phyloP scores from a whole-genome alignment of 2,888 invertebrate genomes.

The Apotomis turbidana region DNA sequence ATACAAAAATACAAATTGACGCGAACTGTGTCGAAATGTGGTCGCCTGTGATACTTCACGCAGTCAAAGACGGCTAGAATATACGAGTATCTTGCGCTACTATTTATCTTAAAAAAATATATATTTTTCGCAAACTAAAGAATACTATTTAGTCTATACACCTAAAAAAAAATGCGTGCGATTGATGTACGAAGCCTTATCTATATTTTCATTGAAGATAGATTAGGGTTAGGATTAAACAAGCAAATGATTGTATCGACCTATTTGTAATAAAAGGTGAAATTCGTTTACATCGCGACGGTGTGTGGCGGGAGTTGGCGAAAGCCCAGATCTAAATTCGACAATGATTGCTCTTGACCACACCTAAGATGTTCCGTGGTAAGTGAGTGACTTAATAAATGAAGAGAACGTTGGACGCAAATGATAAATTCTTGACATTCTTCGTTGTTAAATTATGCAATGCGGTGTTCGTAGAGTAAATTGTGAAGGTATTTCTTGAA shows the following conservation, averaged over 20 bases:
- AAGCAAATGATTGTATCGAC: slow-evolving; percentile 21
- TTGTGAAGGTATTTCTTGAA: background rate
- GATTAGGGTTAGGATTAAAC: background rate
- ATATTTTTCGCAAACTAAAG: too few species aligned
- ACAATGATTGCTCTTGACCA: slow-evolving; percentile 73
- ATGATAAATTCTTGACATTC: slow-evolving; percentile 18
- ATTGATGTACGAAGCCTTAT: background rate
- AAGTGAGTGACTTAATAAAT: slow-evolving; percentile 30
- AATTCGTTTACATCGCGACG: slow-evolving; percentile 47
- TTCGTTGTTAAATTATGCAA: background rate
- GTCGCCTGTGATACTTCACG: too few species aligned
- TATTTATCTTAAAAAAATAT: too few species aligned
- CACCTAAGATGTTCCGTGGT: slow-evolving; percentile 65
- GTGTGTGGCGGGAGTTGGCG: slow-evolving; percentile 66
- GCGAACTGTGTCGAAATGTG: too few species aligned
- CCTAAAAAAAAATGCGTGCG: too few species aligned
- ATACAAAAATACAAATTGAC: too few species aligned
- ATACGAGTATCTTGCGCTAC: too few species aligned
- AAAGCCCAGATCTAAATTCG: slow-evolving; percentile 74
- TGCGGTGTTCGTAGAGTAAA: background rate
- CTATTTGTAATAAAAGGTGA: slow-evolving; percentile 45
- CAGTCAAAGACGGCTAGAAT: too few species aligned
- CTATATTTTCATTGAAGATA: background rate
- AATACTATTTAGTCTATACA: too few species aligned
- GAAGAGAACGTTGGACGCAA: slow-evolving; percentile 16